Conservation (phyloP, 1,140 invertebrate genomes). For the Camponotus floridanus region DNA sequence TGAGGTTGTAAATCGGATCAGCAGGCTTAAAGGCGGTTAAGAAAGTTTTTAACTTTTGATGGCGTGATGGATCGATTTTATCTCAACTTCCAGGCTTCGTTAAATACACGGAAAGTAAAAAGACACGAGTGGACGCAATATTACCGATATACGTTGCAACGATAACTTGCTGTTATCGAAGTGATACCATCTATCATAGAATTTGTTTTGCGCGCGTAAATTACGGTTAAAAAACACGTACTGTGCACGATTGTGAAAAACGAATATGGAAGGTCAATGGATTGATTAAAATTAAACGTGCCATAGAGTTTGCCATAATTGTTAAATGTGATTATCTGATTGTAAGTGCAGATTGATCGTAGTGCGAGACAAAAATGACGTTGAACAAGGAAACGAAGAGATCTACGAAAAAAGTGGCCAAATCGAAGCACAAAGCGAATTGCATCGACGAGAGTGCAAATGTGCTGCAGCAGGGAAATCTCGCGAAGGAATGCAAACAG, state of each 20-base stretch:
- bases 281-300: neutral
- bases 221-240: neutral
- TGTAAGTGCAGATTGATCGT: neutral
- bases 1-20: slow-evolving; percentile 44
- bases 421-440: slow-evolving; percentile 57
- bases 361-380: slow-evolving; percentile 71
- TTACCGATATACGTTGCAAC: slow-evolving; percentile 30
- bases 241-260: neutral
- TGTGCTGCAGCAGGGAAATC: neutral
- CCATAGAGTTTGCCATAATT: neutral
- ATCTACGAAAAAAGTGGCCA: slow-evolving; percentile 66
- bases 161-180: slow-evolving; percentile 57
- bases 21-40: slow-evolving; percentile 16
- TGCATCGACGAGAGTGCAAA: slow-evolving; percentile 39
- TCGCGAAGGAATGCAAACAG: slow-evolving; percentile 55
- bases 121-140: slow-evolving; percentile 36
- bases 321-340: neutral
- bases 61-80: slow-evolving; percentile 33
- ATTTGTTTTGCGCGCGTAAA: slow-evolving; percentile 15
- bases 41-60: slow-evolving; percentile 35
- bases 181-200: slow-evolving; percentile 32
- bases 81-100: slow-evolving; percentile 23
- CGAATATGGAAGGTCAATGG: neutral
- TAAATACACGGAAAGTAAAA: neutral
- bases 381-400: slow-evolving; percentile 75